Conservation (phyloP, 2,797 vertebrate species). For the Allochrocebus solatus region DNA sequence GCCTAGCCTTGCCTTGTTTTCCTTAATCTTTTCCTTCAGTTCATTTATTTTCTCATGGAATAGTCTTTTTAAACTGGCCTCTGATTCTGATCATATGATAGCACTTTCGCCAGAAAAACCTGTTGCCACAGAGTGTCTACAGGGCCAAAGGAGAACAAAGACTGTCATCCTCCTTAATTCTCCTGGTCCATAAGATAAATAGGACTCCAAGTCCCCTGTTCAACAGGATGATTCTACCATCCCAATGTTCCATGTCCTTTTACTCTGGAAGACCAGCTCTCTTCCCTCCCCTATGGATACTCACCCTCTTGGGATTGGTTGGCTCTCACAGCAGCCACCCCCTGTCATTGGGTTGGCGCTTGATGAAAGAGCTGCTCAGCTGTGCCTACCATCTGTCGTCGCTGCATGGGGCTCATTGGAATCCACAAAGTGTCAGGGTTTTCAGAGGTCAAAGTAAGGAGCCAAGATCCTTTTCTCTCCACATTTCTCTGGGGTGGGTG, state of each 20-base stretch:
- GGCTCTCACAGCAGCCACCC: background rate
- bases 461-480: background rate
- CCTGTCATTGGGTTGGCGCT: background rate
- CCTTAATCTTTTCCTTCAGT: background rate
- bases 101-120: background rate
- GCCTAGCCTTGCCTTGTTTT: background rate
- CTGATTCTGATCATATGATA: background rate
- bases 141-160: background rate
- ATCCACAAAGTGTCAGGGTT: background rate
- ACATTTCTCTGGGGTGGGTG: background rate
- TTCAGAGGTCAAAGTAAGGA: constrained; percentile 24
- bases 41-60: background rate
- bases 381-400: background rate
- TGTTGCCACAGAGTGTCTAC: background rate
- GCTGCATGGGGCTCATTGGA: background rate
- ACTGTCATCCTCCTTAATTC: background rate
- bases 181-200: background rate
- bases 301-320: background rate
- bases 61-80: background rate
- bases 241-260: fast-evolving
- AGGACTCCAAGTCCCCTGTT: background rate
- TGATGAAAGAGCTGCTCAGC: constrained; percentile 35
- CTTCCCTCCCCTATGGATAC: background rate
- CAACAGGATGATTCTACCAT: background rate
- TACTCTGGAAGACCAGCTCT: background rate